Conservation (phyloP, 2,797 vertebrate genomes). For the Neosilurus mollespiculum region DNA sequence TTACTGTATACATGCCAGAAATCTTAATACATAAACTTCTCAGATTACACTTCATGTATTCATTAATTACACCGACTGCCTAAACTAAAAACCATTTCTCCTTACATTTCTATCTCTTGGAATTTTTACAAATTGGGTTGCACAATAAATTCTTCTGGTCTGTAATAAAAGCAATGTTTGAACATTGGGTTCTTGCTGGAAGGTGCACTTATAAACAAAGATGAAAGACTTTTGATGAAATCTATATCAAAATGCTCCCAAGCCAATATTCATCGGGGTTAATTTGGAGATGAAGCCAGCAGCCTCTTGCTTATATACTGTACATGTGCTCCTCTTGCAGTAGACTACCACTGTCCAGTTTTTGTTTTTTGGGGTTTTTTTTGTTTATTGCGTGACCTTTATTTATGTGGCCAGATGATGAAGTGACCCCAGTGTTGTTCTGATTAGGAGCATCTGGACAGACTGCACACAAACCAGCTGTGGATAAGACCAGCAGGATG, state of each 20-base stretch:
- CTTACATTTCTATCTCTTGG: background rate
- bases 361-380: too few relatives aligned
- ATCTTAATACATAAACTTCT: background rate
- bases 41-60: too few relatives aligned
- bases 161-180: background rate
- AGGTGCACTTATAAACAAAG: background rate
- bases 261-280: background rate
- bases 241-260: background rate
- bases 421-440: background rate
- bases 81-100: background rate
- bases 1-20: background rate
- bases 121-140: background rate
- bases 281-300: background rate
- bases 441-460: slow-evolving; percentile 58
- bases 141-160: background rate
- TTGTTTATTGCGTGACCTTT: too few relatives aligned
- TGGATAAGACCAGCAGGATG: slow-evolving; percentile 64
- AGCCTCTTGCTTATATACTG: background rate
- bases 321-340: background rate
- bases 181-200: background rate
- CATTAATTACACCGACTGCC: background rate
- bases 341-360: background rate
- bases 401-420: background rate
- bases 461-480: slow-evolving; percentile 46
- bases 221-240: background rate